A percentile compares a stretch with the other conserved stretches of the same genome.
Evolutionary conservation across 2,113 vertebrate genomes (phyloP).

Genomic region (Argyrosomus japonicus): DNA sequence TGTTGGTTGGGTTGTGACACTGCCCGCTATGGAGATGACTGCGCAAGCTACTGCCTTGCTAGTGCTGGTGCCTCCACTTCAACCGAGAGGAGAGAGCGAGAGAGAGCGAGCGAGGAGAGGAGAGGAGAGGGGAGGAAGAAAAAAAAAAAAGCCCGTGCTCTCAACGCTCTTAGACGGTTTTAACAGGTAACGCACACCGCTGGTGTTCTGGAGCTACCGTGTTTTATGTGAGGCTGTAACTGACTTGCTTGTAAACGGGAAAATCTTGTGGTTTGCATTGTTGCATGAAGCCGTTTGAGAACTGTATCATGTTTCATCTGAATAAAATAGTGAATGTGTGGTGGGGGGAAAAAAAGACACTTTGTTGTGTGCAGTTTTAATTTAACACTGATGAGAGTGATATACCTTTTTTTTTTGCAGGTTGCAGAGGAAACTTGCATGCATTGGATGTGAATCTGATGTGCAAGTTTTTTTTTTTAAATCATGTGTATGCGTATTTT

Average conservation of each 20-base stretch:
- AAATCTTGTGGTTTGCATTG: neutral
- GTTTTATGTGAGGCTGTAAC: neutral
- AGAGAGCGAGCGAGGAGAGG: neutral
- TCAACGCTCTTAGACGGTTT: neutral
- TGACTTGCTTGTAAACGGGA: neutral
- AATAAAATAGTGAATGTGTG: constrained; percentile 66
- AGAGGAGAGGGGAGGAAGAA: neutral
- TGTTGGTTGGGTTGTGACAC: constrained; percentile 99
- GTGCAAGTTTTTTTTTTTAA: constrained; percentile 6
- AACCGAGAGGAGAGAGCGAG: constrained; percentile 1
- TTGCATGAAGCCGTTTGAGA: constrained; percentile 14
- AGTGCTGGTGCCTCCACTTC: constrained; percentile 90
- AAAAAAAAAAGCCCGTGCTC: neutral
- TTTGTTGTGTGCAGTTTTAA: constrained; percentile 52
- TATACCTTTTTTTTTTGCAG: constrained; percentile 3
- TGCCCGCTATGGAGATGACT: constrained; percentile 99
- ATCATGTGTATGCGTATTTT: constrained; percentile 26
- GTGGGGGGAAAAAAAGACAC: neutral
- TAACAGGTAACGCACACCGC: constrained; percentile 55
- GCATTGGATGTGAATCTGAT: neutral
- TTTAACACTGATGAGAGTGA: neutral
- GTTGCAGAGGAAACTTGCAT: neutral
- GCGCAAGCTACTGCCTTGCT: constrained; percentile 99
- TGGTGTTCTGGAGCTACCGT: neutral
- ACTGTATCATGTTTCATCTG: constrained; percentile 48